Base-by-base conservation (phyloP, 2,113 vertebrate species). In the Pungitius pungitius region DNA sequence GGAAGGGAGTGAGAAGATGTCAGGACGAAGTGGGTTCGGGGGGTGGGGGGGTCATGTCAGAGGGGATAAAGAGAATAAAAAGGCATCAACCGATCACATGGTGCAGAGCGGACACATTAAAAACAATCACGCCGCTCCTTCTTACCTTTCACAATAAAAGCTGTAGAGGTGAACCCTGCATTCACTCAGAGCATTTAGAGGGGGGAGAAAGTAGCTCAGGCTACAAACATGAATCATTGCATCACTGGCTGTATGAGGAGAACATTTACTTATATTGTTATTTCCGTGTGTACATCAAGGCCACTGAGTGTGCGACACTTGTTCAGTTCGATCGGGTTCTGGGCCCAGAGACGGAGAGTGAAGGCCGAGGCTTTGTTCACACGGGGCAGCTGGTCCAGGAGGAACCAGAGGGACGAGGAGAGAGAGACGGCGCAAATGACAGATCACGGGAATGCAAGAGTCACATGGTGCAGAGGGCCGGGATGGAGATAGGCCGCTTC, bases 321-420 rank as follows among this genome's bases (percentile, higher is more conserved):
- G 61, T 61, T 65, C 56, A 2, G 17, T 20, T 62, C 18, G 47
- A n/a, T n/a, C n/a, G n/a, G n/a, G n/a, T n/a, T 18, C n/a, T 26
- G 60, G n/a, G 18, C 35, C 39, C 58, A 51, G 22, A 59, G 42
- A 49, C 20, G 56, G 58, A 61, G 26, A 61, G 39, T 40, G 56
- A 49, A 42, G 18, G 7, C 54, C 54, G 49, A 47, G 58, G 14
- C 22, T 22, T 52, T 55, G 61, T 58, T 54, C 79, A 64, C 76
- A 84, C 72, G 57, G 61, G 52, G 55, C 75, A 82, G 75, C 66
- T 67, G 75, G 33, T 66, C 52, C 15, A 67, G 35, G 3, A 5
- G 30, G 30, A 30, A 30, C 30, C 30, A 30, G 30, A 30, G 30
- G 30, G 30, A 30, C 3, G 6, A 30, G 30, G 3, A 30, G 68